These are phyloP conservation scores for Euproctis similis DNA, from an alignment of 2,888 invertebrate genomes.

Conservation along the genomic window DNA sequence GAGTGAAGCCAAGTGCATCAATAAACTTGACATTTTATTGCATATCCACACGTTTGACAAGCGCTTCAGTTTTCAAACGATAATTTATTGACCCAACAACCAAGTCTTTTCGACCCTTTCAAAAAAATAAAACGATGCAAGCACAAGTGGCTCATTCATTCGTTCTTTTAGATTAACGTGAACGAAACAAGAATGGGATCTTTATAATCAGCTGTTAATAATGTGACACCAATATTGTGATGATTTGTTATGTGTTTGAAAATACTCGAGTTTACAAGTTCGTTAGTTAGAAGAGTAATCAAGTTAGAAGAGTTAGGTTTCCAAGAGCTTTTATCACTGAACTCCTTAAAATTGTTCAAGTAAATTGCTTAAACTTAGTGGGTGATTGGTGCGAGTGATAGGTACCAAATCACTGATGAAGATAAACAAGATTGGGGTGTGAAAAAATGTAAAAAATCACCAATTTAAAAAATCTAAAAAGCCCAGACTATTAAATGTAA, in stretches of 20 bases:
- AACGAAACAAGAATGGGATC: conserved; percentile 33
- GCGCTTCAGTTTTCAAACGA: conserved; percentile 40
- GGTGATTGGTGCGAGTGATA: too few relatives aligned
- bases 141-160: conserved; percentile 54
- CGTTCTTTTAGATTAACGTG: conserved; percentile 27
- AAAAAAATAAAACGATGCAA: conserved; percentile 48
- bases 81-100: conserved; percentile 48
- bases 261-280: conserved; percentile 6
- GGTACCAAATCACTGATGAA: too few relatives aligned
- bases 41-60: conserved; percentile 42
- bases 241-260: conserved; percentile 10
- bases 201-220: conserved; percentile 34
- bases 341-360: neutral
- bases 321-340: neutral
- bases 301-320: neutral
- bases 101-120: conserved; percentile 38
- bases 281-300: conserved; percentile 8
- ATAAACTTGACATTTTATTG: conserved; percentile 67
- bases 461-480: too few relatives aligned
- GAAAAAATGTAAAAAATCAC: too few relatives aligned
- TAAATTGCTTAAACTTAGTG: too few relatives aligned
- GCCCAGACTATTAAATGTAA: too few relatives aligned
- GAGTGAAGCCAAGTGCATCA: conserved; percentile 48
- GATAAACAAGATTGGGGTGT: too few relatives aligned
- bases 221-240: conserved; percentile 10